Evolutionary conservation across 2,888 invertebrate genomes (phyloP), one percentile per base, ranked within the genome.

Genomic region (Eupithecia abbreviata): DNA sequence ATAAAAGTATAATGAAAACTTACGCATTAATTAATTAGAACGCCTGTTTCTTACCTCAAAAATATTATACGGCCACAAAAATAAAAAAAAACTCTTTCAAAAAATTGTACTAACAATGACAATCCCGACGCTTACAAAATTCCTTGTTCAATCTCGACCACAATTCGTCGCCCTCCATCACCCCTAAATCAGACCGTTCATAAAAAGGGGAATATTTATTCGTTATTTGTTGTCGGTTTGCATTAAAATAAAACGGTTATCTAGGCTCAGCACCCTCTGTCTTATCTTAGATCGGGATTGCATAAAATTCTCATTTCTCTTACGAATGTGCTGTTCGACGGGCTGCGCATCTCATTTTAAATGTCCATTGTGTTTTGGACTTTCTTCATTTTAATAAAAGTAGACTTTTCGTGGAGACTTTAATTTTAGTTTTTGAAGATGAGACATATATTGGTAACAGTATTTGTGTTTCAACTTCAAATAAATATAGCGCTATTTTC

Each of bases 141-240:
- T 45, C 73, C 51, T 45, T 86, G 84, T 86, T 91, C 85, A 90
- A 94, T 91, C 90, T 90, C 90, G 83, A 91, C 93, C 93, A 90
- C 93, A 94, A 92, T 92, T 91, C 91, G 91, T 89, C 90, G 88
- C 87, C 90, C 93, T 92, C 90, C 88, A 84, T 85, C 83, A 87
- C 87, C 90, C 93, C 93, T 92, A 93, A 93, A 93, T 94, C 93
- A 93, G 90, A 93, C 89, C 89, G 89, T 91, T 90, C 89, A 90
- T 90, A 93, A 93, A 91, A 92, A 83, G 90, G 87, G 89, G 92
- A 91, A 93, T 93, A 93, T 92, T 92, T 93, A 94, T 94, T 92
- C 90, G 91, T 94, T 94, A 95, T 95, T 95, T 95, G 94, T 93
- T 93, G 92, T 93, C 91, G 92, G 92, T 92, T 93, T 90, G 92